A percentile compares a stretch with the other conserved stretches of the same genome.
Evolutionary conservation across 2,888 invertebrate genomes (phyloP).

Genomic region (Drosophila hamatofila): DNA sequence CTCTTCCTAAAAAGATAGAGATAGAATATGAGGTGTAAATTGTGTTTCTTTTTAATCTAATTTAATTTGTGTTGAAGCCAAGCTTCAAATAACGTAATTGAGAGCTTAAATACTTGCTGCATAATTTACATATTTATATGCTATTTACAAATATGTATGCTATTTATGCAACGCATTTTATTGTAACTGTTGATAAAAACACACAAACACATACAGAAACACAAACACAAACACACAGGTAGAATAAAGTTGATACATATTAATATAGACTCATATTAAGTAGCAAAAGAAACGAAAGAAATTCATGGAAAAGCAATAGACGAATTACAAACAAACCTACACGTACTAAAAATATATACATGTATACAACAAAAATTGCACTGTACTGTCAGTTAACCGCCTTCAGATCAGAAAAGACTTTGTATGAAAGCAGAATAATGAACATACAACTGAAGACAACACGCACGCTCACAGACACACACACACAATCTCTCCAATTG

Average conservation of each 20-base stretch:
- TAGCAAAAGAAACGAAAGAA: slow-evolving; percentile 44
- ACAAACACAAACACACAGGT: slow-evolving; percentile 24
- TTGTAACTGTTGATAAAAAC: slow-evolving; percentile 27
- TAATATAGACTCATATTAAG: slow-evolving; percentile 57
- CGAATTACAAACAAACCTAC: slow-evolving; percentile 45
- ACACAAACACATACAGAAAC: slow-evolving; percentile 13
- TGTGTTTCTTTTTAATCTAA: slow-evolving; percentile 58
- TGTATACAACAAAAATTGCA: slow-evolving; percentile 6
- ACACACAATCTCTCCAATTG: slow-evolving; percentile 59
- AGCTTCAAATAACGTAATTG: slow-evolving; percentile 73
- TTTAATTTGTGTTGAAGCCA: slow-evolving; percentile 69
- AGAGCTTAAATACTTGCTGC: slow-evolving; percentile 69
- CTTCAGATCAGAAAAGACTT: slow-evolving; percentile 29
- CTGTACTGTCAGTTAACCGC: slow-evolving; percentile 19
- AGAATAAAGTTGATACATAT: slow-evolving; percentile 17
- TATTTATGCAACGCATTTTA: slow-evolving; percentile 28
- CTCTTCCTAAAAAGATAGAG: neutral
- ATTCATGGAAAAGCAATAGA: slow-evolving; percentile 54
- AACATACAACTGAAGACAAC: slow-evolving; percentile 22
- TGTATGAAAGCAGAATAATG: neutral
- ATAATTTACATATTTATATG: slow-evolving; percentile 38
- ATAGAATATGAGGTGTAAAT: slow-evolving; percentile 9
- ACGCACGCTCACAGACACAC: slow-evolving; percentile 11
- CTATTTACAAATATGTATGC: slow-evolving; percentile 39
- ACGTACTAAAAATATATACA: slow-evolving; percentile 10